These are phyloP conservation scores for Leptarthrus brevirostris DNA, from an alignment of 2,888 invertebrate genomes.

Conservation along the genomic window DNA sequence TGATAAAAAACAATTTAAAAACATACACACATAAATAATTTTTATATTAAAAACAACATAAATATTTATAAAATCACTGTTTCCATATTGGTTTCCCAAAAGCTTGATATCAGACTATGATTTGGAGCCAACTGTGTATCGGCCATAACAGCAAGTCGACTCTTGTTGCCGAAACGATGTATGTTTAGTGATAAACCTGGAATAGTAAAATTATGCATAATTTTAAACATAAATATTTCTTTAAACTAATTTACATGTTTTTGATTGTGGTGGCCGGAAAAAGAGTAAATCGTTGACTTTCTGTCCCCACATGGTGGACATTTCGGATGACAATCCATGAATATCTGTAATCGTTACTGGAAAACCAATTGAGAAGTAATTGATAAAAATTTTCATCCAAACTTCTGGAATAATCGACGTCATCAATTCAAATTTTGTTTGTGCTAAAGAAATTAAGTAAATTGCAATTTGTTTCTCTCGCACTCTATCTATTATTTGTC, in stretches of 20 bases:
- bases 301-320: conserved; percentile 64
- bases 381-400: conserved; percentile 64
- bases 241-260: conserved; percentile 62
- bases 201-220: conserved; percentile 39
- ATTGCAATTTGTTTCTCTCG: conserved; percentile 63
- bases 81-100: conserved; percentile 59
- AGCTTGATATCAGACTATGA: conserved; percentile 62
- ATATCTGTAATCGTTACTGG: conserved; percentile 66
- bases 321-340: conserved; percentile 61
- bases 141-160: conserved; percentile 64
- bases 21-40: conserved; percentile 34
- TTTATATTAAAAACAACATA: conserved; percentile 20
- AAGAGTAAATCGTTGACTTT: conserved; percentile 63
- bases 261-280: conserved; percentile 66
- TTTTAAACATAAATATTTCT: not conserved
- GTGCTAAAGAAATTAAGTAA: conserved; percentile 64
- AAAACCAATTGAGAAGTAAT: conserved; percentile 65
- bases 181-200: conserved; percentile 63
- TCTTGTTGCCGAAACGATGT: conserved; percentile 64
- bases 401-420: conserved; percentile 63
- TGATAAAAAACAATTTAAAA: conserved; percentile 12
- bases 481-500: conserved; percentile 62
- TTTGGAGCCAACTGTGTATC: conserved; percentile 65
- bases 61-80: conserved; percentile 42
- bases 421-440: conserved; percentile 63